Evolutionary conservation across 2,113 vertebrate genomes (phyloP), one percentile per base, ranked within the genome.

Genomic region (Syngnathus floridae): DNA sequence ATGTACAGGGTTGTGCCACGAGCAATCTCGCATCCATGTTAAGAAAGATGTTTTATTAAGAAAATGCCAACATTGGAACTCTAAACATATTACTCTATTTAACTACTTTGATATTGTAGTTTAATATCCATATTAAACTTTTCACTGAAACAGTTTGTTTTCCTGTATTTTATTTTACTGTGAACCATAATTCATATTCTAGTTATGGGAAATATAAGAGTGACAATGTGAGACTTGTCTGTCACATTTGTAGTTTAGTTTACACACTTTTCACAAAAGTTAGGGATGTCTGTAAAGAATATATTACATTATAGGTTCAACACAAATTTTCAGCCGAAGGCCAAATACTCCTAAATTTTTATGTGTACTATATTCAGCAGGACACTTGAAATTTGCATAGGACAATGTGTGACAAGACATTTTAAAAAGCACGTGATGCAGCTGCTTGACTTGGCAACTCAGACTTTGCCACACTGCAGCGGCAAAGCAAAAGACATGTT

Each of bases 51-150:
- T 41, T 82, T 70, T 74, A 59, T 60, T 26, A 12, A 65, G 21
- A 51, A 40, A 69, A 17, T n/a, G 22, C 49, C 10, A 60, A 65
- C 31, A 17, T 36, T 41, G 40, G 60, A 9, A 58, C 7, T 16
- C 48, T 54, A 3, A 56, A 45, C 40, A 21, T 48, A 67, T 66
- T 71, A 76, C 41, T 80, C 45, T 31, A 45, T 14, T 64, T 26
- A 64, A 73, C 2, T 62, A 51, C 19, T 40, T 0, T 64, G 37
- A 52, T 45, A 40, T 51, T 73, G 43, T 46, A 57, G 16, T 59
- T n/a, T 17, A 31, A 11, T 58, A 38, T 14, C 4, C 66, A 26
- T 40, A 86, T 66, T 83, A 81, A 86, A 82, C 31, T 43, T 64
- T 26, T 62, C 22, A 71, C 41, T 61, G 19, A 56, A 68, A 12